phyloP scores from a whole-genome alignment of 1,140 invertebrate species.

The Bombyx mori region ASM3026992v2 NC_085127.1:7902001-7902500 shows the following conservation, averaged over 20 bases:
- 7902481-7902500: slow-evolving; percentile 13
- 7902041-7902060: slow-evolving; percentile 14
- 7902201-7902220: slow-evolving; percentile 21
- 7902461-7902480: not conserved
- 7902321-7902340: slow-evolving; percentile 10
- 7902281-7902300: slow-evolving; percentile 17
- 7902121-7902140: slow-evolving; percentile 28
- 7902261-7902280: slow-evolving; percentile 12
- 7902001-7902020: slow-evolving; percentile 7
- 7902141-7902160: slow-evolving; percentile 36
- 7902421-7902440: slow-evolving; percentile 17
- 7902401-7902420: slow-evolving; percentile 22
- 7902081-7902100: slow-evolving; percentile 10
- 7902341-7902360: slow-evolving; percentile 5
- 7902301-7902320: slow-evolving; percentile 10
- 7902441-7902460: slow-evolving; percentile 4
- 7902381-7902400: slow-evolving; percentile 35
- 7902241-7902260: slow-evolving; percentile 7
- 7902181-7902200: slow-evolving; percentile 21
- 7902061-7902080: slow-evolving; percentile 11
- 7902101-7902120: slow-evolving; percentile 34
- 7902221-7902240: slow-evolving; percentile 14
- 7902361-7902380: slow-evolving; percentile 3
- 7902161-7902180: slow-evolving; percentile 20
- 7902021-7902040: slow-evolving; percentile 17